phyloP scores from a whole-genome alignment of 2,888 invertebrate species.

The Empis stercorea region DNA sequence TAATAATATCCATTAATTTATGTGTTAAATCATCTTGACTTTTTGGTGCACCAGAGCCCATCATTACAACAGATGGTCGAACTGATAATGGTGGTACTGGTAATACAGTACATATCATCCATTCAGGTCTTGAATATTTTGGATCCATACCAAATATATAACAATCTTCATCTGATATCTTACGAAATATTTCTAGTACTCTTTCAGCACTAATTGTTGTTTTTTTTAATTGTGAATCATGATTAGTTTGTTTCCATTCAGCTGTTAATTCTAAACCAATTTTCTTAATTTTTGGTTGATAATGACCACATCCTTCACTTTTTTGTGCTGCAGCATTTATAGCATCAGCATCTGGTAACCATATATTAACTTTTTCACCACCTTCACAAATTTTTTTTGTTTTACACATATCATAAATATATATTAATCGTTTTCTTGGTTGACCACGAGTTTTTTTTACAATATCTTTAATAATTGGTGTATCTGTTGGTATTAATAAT shows the following conservation, averaged over 20 bases:
- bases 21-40: constrained; percentile 55
- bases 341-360: background rate
- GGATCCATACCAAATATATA: constrained; percentile 85
- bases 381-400: constrained; percentile 92
- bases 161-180: constrained; percentile 86
- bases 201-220: constrained; percentile 83
- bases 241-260: constrained; percentile 93
- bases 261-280: constrained; percentile 79
- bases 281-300: constrained; percentile 78
- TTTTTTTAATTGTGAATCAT: constrained; percentile 72
- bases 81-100: constrained; percentile 91
- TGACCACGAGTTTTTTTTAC: constrained; percentile 86
- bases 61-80: constrained; percentile 78
- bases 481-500: constrained; percentile 77
- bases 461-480: constrained; percentile 38
- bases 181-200: constrained; percentile 86
- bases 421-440: constrained; percentile 72
- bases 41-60: constrained; percentile 43
- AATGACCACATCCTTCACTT: constrained; percentile 74
- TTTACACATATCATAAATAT: constrained; percentile 86
- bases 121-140: constrained; percentile 86
- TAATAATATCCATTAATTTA: constrained; percentile 52
- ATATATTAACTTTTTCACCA: constrained; percentile 6
- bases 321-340: constrained; percentile 18
- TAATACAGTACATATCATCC: constrained; percentile 82